Percentiles rank a stretch among this genome's conserved stretches.
Evolutionary conservation across 2,888 invertebrate genomes (phyloP).

Genomic region (Subacronicta megacephala): DNA sequence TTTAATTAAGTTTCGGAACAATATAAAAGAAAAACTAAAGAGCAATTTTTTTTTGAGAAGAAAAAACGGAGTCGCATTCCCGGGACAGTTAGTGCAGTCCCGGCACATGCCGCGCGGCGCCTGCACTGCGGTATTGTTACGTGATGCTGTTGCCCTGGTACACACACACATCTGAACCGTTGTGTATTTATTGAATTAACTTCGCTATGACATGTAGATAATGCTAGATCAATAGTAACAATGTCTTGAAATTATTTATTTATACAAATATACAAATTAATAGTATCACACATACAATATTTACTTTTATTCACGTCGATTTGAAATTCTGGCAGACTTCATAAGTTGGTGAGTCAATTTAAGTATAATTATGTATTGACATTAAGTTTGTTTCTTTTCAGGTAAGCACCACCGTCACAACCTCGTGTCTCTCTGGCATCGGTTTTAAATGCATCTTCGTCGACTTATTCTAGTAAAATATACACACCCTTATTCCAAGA

Average conservation of each 20-base stretch:
- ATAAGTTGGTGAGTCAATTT: neutral
- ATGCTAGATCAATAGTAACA: no score
- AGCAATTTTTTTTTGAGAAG: constrained; percentile 42
- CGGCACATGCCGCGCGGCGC: constrained; percentile 46
- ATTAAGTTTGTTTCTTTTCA: constrained; percentile 60
- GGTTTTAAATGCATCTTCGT: neutral
- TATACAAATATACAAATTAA: no score
- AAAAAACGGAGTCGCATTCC: constrained; percentile 48
- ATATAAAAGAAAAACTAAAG: constrained; percentile 50
- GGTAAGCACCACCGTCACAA: constrained; percentile 64
- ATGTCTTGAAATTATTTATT: no score
- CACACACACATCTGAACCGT: constrained; percentile 21
- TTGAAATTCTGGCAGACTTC: constrained; percentile 3
- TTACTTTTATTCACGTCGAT: neutral
- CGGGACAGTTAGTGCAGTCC: constrained; percentile 57
- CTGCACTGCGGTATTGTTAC: constrained; percentile 85
- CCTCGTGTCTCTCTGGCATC: constrained; percentile 1
- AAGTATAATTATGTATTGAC: neutral
- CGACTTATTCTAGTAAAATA: no score
- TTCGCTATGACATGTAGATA: no score
- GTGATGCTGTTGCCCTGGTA: constrained; percentile 73
- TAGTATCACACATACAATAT: no score
- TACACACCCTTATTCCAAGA: no score
- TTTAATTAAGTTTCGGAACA: constrained; percentile 61
- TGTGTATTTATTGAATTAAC: no score